Conservation (phyloP, 1,140 invertebrate genomes). For the Anoplolepis gracilipes region DNA sequence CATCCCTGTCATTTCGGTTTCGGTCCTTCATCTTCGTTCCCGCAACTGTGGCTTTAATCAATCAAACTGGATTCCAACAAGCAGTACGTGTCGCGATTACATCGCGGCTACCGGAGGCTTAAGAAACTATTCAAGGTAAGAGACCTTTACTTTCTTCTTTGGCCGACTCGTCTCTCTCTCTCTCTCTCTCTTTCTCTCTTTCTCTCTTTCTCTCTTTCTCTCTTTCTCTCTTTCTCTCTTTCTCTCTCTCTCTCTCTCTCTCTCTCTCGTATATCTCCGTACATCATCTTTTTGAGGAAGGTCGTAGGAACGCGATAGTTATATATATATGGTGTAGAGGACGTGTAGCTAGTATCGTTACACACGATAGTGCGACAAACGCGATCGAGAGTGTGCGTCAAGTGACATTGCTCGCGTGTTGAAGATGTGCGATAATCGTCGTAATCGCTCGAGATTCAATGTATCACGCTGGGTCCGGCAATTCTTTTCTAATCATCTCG, state of each 20-base stretch:
- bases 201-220: no score
- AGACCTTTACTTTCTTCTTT: background rate
- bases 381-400: slow-evolving; percentile 4
- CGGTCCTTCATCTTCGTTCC: slow-evolving; percentile 70
- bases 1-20: slow-evolving; percentile 61
- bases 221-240: no score
- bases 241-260: no score
- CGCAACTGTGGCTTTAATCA: slow-evolving; percentile 84
- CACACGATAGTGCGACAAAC: background rate
- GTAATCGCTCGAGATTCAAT: background rate
- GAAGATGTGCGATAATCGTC: background rate
- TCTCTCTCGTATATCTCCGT: slow-evolving; percentile 35
- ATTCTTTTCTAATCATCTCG: no score
- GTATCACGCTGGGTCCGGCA: no score
- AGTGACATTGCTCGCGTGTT: background rate
- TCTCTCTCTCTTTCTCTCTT: no score
- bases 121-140: slow-evolving; percentile 86
- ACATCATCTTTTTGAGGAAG: background rate
- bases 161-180: background rate
- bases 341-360: no score
- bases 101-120: slow-evolving; percentile 85
- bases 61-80: slow-evolving; percentile 86
- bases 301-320: background rate
- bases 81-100: slow-evolving; percentile 86
- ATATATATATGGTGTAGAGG: no score